Base-by-base conservation (phyloP, 2,113 vertebrate species). In the Osmerus mordax region DNA sequence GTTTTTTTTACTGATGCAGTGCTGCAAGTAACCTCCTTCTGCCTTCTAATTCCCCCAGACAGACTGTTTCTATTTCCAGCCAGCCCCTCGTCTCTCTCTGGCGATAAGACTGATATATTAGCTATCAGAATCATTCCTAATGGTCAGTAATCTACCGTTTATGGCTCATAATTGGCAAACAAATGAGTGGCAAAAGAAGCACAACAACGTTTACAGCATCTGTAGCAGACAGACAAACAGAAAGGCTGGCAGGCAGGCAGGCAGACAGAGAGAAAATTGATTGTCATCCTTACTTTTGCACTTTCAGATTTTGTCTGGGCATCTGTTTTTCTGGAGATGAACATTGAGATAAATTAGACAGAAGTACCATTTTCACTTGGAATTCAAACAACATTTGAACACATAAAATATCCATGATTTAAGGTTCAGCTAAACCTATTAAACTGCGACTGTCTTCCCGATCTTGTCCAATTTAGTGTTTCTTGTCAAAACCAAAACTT, bases 91-190 rank as follows among this genome's bases (percentile, higher is more conserved):
- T 18, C 2, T 23, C 70, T 55, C 16, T 52, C 62, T 25, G n/a
- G 1, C 70, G 74, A 82, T 72, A 56, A 73, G 59, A 55, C 75
- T 53, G 70, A 60, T 18, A 58, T 66, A 23, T 53, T 69, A 59
- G 9, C 58, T 23, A 55, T 68, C 52, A 56, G 14, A 21, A 2
- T 28, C 16, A 58, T 25, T 9, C 36, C 53, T 0, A 41, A 5
- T 71, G 56, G 11, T 64, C 60, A 29, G 72, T 70, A 65, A 75
- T 69, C 71, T 77, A 21, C 25, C 16, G 41, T 21, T 71, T 63
- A 76, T 69, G 36, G 56, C 53, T 62, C 7, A 53, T 36, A 76
- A 75, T 58, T 73, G 59, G 28, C 11, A 51, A 8, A 47, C 56
- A 67, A 75, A 71, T 70, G 67, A 62, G 61, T 68, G 63, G 15